Evolutionary conservation across 2,888 invertebrate genomes (phyloP).

Genomic region (Griposia aprilina): DNA sequence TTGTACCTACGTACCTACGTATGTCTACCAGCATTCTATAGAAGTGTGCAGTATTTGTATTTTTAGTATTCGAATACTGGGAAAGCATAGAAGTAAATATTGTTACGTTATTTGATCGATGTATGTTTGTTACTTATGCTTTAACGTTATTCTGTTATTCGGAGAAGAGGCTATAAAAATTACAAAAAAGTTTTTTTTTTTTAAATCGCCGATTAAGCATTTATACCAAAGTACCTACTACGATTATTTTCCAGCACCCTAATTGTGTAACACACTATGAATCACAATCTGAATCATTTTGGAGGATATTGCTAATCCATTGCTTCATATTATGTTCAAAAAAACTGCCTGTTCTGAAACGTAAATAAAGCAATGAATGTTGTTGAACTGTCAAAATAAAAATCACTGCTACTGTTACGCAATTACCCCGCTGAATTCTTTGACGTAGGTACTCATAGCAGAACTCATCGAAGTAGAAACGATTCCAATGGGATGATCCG

Average conservation of each 20-base stretch:
- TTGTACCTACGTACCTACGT: neutral
- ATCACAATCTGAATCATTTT: no score
- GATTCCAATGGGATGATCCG: constrained; percentile 4
- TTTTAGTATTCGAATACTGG: neutral
- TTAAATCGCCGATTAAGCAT: neutral
- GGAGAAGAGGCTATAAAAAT: neutral
- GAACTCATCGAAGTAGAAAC: constrained; percentile 15
- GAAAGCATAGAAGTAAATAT: neutral
- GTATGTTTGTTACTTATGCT: neutral
- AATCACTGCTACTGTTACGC: no score
- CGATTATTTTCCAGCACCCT: constrained; percentile 6
- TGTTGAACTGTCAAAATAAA: no score
- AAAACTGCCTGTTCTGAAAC: no score
- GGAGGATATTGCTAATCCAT: no score
- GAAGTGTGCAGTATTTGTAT: neutral
- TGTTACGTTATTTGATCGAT: neutral
- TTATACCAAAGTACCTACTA: no score
- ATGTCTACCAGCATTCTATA: neutral
- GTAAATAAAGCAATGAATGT: no score
- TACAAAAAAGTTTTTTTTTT: neutral
- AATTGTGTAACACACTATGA: no score
- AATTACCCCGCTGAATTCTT: neutral
- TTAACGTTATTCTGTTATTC: neutral
- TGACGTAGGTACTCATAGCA: neutral
- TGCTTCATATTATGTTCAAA: no score